These are phyloP conservation scores for Drosophila kambysellisi DNA, from an alignment of 2,888 invertebrate genomes.

Conservation along the genomic window DNA sequence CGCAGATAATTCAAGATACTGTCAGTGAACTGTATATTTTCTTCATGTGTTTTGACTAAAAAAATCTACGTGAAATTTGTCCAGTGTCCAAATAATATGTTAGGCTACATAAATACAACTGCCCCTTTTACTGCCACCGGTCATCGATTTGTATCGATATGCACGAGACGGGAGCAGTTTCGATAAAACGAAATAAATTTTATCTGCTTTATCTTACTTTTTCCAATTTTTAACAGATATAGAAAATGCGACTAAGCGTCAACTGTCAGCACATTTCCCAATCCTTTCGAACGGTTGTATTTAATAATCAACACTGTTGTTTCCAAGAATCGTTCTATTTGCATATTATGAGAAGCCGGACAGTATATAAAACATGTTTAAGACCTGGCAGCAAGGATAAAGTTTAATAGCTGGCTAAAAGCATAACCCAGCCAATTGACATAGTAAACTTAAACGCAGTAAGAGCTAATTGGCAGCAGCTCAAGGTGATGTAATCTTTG, in stretches of 20 bases:
- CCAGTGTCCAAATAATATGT: background rate
- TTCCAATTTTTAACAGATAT: background rate
- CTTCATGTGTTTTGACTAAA: background rate
- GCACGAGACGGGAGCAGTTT: no score
- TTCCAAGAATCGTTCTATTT: background rate
- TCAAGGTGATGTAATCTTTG: background rate
- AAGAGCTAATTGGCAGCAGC: constrained; percentile 14
- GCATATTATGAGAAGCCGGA: background rate
- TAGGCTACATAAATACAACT: background rate
- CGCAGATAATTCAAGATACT: background rate
- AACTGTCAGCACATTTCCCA: background rate
- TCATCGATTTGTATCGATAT: no score
- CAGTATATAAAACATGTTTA: background rate
- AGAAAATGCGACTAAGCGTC: background rate
- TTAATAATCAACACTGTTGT: constrained; percentile 23
- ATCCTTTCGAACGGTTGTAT: constrained; percentile 4
- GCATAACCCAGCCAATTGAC: constrained; percentile 3
- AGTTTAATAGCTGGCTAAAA: background rate
- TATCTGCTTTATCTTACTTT: background rate
- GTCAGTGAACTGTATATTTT: background rate
- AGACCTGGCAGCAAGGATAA: background rate
- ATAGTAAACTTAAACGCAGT: constrained; percentile 4
- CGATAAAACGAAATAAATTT: no score
- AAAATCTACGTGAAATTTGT: background rate
- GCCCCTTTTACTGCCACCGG: no score